Base-by-base conservation (phyloP, 2,797 vertebrate species). In the Eurystomus glaucurus region DNA sequence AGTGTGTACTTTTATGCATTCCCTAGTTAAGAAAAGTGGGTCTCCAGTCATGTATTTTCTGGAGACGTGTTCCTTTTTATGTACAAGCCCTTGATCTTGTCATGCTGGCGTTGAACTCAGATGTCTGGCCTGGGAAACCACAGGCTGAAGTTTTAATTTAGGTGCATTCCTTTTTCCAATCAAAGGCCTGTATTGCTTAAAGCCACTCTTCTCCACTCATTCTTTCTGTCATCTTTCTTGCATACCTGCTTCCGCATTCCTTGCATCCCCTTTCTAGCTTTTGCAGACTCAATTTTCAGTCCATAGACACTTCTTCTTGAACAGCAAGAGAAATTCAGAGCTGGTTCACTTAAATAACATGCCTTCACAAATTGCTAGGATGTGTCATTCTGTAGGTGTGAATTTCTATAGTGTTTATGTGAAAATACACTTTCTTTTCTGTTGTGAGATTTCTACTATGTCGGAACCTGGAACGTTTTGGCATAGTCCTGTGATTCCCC, bases 401-500 rank as follows among this genome's bases (percentile, higher is more conserved):
- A 52, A 66, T 94, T 85, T 75, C 71, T 75, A 2, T 4, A 6
- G 18, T 61, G 35, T 39, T 78, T 45, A 22, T 78, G 14, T 12
- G 28, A 65, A 71, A 55, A 65, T 48, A 82, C 1, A 48, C n/a
- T 77, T 87, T 50, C 43, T 77, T 17, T 77, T 86, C 51, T 85
- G 1, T 35, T 71, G 28, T 26, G 10, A 41, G 39, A 41, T 68
- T 93, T 46, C 50, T 91, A 39, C 45, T 69, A 1, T 68, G 50
- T 46, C 72, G 46, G 35, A 71, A 58, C 46, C 18, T 45, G 50
- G 15, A 69, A 37, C 13, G 9, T 58, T 76, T 83, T 72, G 33
- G 23, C 11, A 1, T 17, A 37, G 29, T 69, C 35, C 45, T 4
- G 0, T 54, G 35, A 31, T 50, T 91, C 33, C 48, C 0, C 0